Evolutionary conservation across 2,888 invertebrate species (phyloP), one percentile per base, ranked within the genome.

Genomic region (Cephus runcator): DNA sequence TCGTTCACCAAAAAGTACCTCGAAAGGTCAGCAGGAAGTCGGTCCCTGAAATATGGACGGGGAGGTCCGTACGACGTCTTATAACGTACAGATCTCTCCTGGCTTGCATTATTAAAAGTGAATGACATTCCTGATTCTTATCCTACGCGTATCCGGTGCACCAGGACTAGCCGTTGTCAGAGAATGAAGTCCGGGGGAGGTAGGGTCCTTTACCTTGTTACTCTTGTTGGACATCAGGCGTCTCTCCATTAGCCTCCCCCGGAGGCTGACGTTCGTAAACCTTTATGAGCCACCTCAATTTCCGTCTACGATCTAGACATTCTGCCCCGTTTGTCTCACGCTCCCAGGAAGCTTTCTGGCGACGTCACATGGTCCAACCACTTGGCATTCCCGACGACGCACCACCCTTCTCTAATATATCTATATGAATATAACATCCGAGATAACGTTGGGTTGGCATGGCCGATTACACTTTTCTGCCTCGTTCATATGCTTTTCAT

Each of bases 221-320:
- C 56, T 56, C 56, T 6, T 56, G 23, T 23, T 23, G 56, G 79
- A 76, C 75, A 68, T 81, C 78, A 76, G 75, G 79, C 71, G 69
- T 75, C 77, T 77, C 79, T 82, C 84, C 83, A 83, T 83, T 83
- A 84, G 73, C 76, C 73, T 79, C 77, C 76, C 73, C 79, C 79
- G 77, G 74, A 79, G 79, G 78, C 73, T 35, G 79, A 77, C 79
- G 79, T 83, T 78, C 83, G 81, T 81, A 80, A 83, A 83, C 82
- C 79, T 85, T 84, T 83, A 83, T 79, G 83, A 82, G 79, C 77
- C 73, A 76, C 81, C 80, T 79, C 83, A 83, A 84, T 85, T 84
- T 84, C 84, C 85, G 81, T 75, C 40, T 35, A 36, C 74, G 77
- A 76, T 56, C 71, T 69, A 40, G 36, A 75, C 76, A 69, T 76